phyloP scores from a whole-genome alignment of 2,113 vertebrate species.

The Tragelaphus buxtoni region DNA sequence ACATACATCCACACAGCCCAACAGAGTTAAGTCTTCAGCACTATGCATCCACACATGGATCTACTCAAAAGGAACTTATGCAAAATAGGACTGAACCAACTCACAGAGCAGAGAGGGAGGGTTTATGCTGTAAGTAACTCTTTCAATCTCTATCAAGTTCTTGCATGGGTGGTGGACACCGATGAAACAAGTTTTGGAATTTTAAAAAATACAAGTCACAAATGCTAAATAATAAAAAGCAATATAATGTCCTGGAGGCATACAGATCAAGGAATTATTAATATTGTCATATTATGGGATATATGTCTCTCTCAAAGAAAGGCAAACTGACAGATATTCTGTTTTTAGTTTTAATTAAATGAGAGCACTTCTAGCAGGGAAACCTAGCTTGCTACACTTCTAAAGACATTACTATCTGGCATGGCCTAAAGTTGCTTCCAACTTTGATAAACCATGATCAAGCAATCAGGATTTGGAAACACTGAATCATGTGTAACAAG shows the following conservation, averaged over 20 bases:
- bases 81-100: conserved; percentile 95
- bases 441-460: conserved; percentile 71
- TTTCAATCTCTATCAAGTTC: conserved; percentile 62
- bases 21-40: conserved; percentile 86
- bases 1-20: conserved; percentile 88
- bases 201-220: conserved; percentile 23
- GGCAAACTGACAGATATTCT: conserved; percentile 41
- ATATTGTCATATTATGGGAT: background rate
- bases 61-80: conserved; percentile 96
- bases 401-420: conserved; percentile 78
- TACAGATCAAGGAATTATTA: background rate
- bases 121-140: conserved; percentile 65
- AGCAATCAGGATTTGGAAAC: conserved; percentile 73
- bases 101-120: conserved; percentile 79
- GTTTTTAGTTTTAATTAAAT: conserved; percentile 82
- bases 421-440: conserved; percentile 75
- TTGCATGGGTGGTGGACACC: conserved; percentile 33
- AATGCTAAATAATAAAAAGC: conserved; percentile 33
- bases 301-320: background rate
- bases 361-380: conserved; percentile 70
- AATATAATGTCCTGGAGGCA: background rate
- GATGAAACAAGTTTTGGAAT: conserved; percentile 24
- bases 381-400: conserved; percentile 65
- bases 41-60: conserved; percentile 89
- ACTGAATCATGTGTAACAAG: conserved; percentile 44